These are phyloP conservation scores for Ichneumoninae sp. DNA, from an alignment of 2,888 invertebrate species.

Conservation along the genomic window DNA sequence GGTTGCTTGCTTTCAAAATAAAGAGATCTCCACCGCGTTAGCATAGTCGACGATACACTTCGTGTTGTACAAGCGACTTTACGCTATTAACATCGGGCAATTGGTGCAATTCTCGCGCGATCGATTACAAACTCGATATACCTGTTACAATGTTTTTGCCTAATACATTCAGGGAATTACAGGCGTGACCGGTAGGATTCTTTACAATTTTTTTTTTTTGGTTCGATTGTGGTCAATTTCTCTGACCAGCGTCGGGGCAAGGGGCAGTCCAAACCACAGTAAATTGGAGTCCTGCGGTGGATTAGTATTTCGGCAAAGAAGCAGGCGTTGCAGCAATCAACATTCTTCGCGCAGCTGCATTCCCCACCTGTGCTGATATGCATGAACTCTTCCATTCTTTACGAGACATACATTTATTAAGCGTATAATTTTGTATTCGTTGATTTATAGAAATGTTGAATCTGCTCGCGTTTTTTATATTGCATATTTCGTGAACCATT, in stretches of 20 bases:
- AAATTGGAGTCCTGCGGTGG: constrained; percentile 37
- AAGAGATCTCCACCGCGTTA: constrained; percentile 38
- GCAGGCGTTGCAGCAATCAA: constrained; percentile 37
- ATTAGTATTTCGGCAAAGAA: constrained; percentile 36
- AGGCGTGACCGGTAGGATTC: constrained; percentile 59
- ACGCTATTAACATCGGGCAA: constrained; percentile 52
- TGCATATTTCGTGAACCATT: background rate
- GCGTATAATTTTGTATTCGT: no score
- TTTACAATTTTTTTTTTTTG: constrained; percentile 41
- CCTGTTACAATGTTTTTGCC: constrained; percentile 46
- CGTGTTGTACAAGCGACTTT: constrained; percentile 53
- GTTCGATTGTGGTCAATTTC: constrained; percentile 49
- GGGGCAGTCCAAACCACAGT: constrained; percentile 24
- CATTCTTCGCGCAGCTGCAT: background rate
- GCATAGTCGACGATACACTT: constrained; percentile 50
- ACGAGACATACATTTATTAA: background rate
- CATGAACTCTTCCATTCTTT: background rate
- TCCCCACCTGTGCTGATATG: background rate
- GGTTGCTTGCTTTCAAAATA: constrained; percentile 57
- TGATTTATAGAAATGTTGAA: no score
- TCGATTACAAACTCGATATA: constrained; percentile 37
- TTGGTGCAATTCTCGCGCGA: constrained; percentile 61
- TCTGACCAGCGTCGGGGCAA: constrained; percentile 4
- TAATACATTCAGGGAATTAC: constrained; percentile 57
- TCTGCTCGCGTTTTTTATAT: no score